Conservation (phyloP, 2,888 invertebrate genomes). For the Spatulosminthurus flaviceps region DNA sequence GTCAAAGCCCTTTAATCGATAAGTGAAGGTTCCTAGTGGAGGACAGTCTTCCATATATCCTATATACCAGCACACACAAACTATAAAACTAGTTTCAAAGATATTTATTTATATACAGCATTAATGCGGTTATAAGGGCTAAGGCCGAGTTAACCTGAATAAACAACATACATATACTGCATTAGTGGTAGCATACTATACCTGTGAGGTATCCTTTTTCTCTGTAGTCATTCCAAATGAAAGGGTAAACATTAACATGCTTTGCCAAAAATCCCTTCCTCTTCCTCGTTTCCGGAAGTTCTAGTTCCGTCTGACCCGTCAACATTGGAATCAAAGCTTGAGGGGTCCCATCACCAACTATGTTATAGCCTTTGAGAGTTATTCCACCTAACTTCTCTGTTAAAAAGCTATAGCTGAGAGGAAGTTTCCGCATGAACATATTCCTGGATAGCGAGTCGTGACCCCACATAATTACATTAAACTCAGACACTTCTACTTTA, state of each 20-base stretch:
- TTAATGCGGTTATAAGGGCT: too few species aligned
- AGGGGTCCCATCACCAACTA: constrained; percentile 50
- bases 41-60: constrained; percentile 90
- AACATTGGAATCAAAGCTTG: constrained; percentile 50
- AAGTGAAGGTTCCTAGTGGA: constrained; percentile 85
- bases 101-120: too few species aligned
- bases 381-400: constrained; percentile 27
- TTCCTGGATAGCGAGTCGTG: constrained; percentile 50
- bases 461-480: constrained; percentile 48
- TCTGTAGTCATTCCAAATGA: constrained; percentile 67
- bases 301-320: constrained; percentile 49
- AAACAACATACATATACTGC: background rate
- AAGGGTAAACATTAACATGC: constrained; percentile 65
- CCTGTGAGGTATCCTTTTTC: constrained; percentile 66
- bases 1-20: constrained; percentile 86
- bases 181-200: background rate
- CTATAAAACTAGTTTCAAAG: too few species aligned
- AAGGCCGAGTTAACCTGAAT: background rate
- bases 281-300: constrained; percentile 65
- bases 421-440: constrained; percentile 50
- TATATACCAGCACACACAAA: too few species aligned
- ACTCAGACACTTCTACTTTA: background rate
- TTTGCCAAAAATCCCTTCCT: constrained; percentile 23
- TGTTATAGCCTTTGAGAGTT: constrained; percentile 48
- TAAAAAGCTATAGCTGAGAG: constrained; percentile 27